Conservation (phyloP, 1,140 invertebrate species). For the Cotesia chilonis region DNA sequence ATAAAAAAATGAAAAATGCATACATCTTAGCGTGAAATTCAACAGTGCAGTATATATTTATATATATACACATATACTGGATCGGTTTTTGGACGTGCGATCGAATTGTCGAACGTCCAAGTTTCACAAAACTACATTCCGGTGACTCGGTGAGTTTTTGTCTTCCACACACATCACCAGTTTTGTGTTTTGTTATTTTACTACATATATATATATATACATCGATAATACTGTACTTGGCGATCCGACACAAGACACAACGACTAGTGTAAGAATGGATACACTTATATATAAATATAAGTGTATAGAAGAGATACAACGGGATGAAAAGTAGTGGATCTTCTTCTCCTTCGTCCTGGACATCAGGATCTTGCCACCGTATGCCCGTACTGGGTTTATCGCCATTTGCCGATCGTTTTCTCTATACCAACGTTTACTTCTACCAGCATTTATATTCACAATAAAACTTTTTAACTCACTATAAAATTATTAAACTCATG, state of each 20-base stretch:
- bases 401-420: slow-evolving; percentile 20
- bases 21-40: too few relatives aligned
- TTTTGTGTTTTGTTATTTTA: too few relatives aligned
- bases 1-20: too few relatives aligned
- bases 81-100: slow-evolving; percentile 21
- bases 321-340: slow-evolving; percentile 14
- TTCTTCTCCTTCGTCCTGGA: slow-evolving; percentile 8
- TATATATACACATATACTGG: neutral
- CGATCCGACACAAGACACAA: neutral
- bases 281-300: slow-evolving; percentile 2
- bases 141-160: slow-evolving; percentile 47
- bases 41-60: too few relatives aligned
- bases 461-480: neutral
- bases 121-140: slow-evolving; percentile 42
- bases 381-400: slow-evolving; percentile 31
- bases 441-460: slow-evolving; percentile 9
- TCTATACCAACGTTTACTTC: neutral
- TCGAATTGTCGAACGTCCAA: slow-evolving; percentile 27
- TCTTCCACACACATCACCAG: neutral
- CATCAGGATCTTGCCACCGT: slow-evolving; percentile 14
- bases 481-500: slow-evolving; percentile 7
- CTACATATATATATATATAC: too few relatives aligned
- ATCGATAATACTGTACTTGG: too few relatives aligned
- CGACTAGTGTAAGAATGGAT: slow-evolving; percentile 18
- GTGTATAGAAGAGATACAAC: neutral